Percentiles rank a stretch among this genome's conserved stretches.
Evolutionary conservation across 2,888 invertebrate genomes (phyloP).

Genomic region (Reticulitermes lucifugus): DNA sequence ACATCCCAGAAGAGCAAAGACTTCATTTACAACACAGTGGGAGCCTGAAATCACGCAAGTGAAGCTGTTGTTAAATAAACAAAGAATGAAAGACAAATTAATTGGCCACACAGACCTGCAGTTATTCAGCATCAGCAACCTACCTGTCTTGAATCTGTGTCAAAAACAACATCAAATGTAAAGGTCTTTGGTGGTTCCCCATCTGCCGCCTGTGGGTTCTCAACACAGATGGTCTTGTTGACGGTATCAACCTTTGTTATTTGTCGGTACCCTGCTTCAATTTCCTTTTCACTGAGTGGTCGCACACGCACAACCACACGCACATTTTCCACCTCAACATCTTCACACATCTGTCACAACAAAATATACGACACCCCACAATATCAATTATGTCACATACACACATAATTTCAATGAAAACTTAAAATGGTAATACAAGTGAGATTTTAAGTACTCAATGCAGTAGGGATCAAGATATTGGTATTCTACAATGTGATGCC

Average conservation of each 20-base stretch:
- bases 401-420: no score
- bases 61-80: no score
- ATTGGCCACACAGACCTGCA: no score
- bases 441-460: no score
- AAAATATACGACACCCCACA: neutral
- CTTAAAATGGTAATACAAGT: no score
- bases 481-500: no score
- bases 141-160: slow-evolving; percentile 85
- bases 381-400: no score
- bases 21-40: no score
- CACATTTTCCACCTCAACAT: slow-evolving; percentile 89
- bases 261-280: slow-evolving; percentile 75
- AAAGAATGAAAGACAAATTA: no score
- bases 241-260: slow-evolving; percentile 83
- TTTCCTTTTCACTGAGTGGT: slow-evolving; percentile 90
- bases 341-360: slow-evolving; percentile 40
- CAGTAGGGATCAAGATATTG: no score
- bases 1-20: no score
- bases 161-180: slow-evolving; percentile 96
- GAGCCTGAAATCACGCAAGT: no score
- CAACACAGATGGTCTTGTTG: slow-evolving; percentile 82
- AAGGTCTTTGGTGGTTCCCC: slow-evolving; percentile 89
- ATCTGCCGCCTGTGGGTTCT: slow-evolving; percentile 76
- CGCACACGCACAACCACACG: slow-evolving; percentile 95
- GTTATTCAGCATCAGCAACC: neutral